Evolutionary conservation across 2,888 invertebrate genomes (phyloP).

Genomic region (Meliscaeva auricollis): DNA sequence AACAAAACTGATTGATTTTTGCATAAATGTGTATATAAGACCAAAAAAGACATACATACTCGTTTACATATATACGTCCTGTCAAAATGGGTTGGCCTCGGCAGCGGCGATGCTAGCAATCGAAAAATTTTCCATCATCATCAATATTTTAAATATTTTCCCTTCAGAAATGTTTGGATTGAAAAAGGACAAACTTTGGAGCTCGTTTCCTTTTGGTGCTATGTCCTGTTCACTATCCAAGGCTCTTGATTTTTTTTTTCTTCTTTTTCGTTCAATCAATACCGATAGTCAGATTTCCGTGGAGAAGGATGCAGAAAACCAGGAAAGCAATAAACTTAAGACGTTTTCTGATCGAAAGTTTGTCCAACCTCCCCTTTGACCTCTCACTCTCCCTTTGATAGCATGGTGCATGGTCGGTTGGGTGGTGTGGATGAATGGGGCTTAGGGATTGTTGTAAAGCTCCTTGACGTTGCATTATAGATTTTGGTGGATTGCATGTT

Average conservation of each 20-base stretch:
- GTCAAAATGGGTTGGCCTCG: constrained; percentile 11
- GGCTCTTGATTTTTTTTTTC: constrained; percentile 22
- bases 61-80: too few species aligned
- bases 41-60: background rate
- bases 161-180: constrained; percentile 8
- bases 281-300: constrained; percentile 57
- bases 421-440: constrained; percentile 51
- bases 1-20: constrained; percentile 10
- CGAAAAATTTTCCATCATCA: constrained; percentile 62
- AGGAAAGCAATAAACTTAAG: constrained; percentile 69
- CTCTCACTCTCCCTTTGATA: background rate
- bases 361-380: constrained; percentile 21
- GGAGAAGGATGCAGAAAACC: constrained; percentile 32
- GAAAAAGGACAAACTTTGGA: constrained; percentile 62
- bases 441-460: constrained; percentile 65
- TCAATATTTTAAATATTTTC: constrained; percentile 66
- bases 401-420: constrained; percentile 13
- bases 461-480: constrained; percentile 69
- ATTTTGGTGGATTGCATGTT: constrained; percentile 73
- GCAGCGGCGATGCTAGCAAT: constrained; percentile 1
- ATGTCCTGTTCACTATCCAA: constrained; percentile 6
- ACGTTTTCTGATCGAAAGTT: constrained; percentile 70
- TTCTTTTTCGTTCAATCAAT: constrained; percentile 36
- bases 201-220: constrained; percentile 21
- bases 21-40: background rate